Percentiles rank a stretch among this genome's conserved stretches.
Evolutionary conservation across 2,888 invertebrate genomes (phyloP).

Genomic region (Macrophya alboannulata): DNA sequence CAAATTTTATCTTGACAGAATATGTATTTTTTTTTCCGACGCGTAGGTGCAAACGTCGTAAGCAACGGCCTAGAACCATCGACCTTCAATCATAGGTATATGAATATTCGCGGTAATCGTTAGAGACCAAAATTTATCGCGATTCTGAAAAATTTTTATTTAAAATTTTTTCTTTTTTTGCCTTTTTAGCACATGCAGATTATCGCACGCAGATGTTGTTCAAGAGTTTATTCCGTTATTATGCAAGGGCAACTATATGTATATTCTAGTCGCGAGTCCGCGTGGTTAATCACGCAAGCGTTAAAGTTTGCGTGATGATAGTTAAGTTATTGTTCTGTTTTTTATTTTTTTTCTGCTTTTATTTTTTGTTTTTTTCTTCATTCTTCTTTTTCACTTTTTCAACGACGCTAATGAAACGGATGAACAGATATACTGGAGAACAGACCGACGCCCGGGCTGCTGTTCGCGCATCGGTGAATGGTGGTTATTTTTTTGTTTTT

Average conservation of each 20-base stretch:
- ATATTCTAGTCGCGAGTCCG: background rate
- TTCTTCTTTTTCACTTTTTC: slow-evolving; percentile 2
- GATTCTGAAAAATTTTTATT: slow-evolving; percentile 12
- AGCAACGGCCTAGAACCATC: background rate
- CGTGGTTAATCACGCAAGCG: slow-evolving; percentile 5
- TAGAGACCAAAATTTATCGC: background rate
- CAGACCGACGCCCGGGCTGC: background rate
- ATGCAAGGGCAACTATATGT: background rate
- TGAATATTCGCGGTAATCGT: background rate
- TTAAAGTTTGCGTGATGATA: slow-evolving; percentile 34
- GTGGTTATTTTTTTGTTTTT: background rate
- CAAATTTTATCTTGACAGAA: background rate
- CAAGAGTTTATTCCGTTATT: background rate
- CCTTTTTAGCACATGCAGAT: no score
- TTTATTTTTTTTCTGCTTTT: background rate
- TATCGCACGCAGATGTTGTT: background rate
- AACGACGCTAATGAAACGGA: slow-evolving; percentile 30
- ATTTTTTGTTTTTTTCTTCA: background rate
- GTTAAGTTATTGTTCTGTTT: background rate
- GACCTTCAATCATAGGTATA: slow-evolving; percentile 8
- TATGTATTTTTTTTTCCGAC: background rate
- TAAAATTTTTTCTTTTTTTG: background rate
- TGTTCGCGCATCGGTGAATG: background rate
- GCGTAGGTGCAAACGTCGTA: background rate
- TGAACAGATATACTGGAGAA: background rate